A percentile compares a stretch with the other conserved stretches of the same genome.
Evolutionary conservation across 2,888 invertebrate species (phyloP).

Genomic region (Eupithecia exiguata): DNA sequence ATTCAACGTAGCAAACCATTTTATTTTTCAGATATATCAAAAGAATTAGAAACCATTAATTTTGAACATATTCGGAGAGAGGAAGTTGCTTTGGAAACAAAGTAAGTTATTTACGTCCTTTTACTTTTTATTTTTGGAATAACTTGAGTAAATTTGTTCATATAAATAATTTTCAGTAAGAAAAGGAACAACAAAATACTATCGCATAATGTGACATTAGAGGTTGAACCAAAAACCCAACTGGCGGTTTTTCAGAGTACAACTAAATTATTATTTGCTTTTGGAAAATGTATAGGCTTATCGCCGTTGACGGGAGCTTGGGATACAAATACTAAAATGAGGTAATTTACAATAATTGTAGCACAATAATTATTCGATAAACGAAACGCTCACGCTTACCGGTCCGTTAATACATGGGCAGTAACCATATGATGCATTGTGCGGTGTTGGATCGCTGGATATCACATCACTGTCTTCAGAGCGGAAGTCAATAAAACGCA

Average conservation of each 20-base stretch:
- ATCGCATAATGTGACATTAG: neutral
- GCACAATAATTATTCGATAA: too few relatives aligned
- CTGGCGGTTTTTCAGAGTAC: slow-evolving; percentile 53
- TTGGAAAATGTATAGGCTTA: slow-evolving; percentile 58
- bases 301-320: slow-evolving; percentile 56
- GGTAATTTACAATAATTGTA: slow-evolving; percentile 45
- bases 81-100: neutral
- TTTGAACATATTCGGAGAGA: slow-evolving; percentile 21
- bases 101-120: neutral
- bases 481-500: too few relatives aligned
- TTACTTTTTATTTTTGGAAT: neutral
- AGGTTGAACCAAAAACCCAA: slow-evolving; percentile 40
- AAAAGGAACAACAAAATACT: too few relatives aligned
- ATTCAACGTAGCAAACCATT: neutral
- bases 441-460: too few relatives aligned
- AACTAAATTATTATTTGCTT: slow-evolving; percentile 54
- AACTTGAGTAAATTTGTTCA: neutral
- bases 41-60: slow-evolving; percentile 45
- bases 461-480: too few relatives aligned
- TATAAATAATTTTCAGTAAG: neutral
- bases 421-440: too few relatives aligned
- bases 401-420: too few relatives aligned
- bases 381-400: too few relatives aligned
- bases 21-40: slow-evolving; percentile 49
- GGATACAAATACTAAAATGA: slow-evolving; percentile 52